Conservation (phyloP, 2,113 vertebrate genomes). For the Sturnus vulgaris region DNA sequence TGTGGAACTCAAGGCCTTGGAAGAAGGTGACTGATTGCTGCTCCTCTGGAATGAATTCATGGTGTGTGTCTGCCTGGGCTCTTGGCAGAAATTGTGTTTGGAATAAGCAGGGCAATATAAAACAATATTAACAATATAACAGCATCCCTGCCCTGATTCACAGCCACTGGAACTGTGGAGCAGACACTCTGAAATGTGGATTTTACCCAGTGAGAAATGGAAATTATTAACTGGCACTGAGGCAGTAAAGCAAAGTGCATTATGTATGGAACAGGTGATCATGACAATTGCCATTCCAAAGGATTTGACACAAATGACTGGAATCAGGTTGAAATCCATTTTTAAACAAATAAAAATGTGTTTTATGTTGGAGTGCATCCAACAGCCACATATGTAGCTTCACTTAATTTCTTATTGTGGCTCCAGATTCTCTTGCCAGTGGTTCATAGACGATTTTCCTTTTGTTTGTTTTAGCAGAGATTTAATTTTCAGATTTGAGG, state of each 20-base stretch:
- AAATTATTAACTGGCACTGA: not conserved
- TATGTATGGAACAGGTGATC: not conserved
- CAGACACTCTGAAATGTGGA: not conserved
- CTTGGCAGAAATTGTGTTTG: not conserved
- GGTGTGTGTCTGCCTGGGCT: not conserved
- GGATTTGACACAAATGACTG: not conserved
- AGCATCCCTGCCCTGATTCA: not conserved
- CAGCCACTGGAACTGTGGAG: not conserved
- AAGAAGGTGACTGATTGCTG: not conserved
- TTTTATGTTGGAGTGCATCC: not conserved
- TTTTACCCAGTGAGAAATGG: not conserved
- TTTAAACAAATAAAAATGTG: not conserved
- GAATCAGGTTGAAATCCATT: not conserved
- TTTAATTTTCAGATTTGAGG: slow-evolving; percentile 4
- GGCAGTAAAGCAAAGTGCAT: not conserved
- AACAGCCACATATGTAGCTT: not conserved
- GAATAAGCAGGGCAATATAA: not conserved
- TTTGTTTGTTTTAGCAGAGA: not conserved
- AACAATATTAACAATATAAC: not conserved
- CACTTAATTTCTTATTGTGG: not conserved
- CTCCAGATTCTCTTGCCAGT: not conserved
- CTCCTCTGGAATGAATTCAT: not conserved
- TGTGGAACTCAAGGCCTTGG: not conserved
- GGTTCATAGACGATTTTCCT: not conserved
- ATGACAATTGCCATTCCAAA: not conserved